Evolutionary conservation across 1,140 invertebrate species (phyloP), one percentile per base, ranked within the genome.

Genomic region (Drepana arcuata): DNA sequence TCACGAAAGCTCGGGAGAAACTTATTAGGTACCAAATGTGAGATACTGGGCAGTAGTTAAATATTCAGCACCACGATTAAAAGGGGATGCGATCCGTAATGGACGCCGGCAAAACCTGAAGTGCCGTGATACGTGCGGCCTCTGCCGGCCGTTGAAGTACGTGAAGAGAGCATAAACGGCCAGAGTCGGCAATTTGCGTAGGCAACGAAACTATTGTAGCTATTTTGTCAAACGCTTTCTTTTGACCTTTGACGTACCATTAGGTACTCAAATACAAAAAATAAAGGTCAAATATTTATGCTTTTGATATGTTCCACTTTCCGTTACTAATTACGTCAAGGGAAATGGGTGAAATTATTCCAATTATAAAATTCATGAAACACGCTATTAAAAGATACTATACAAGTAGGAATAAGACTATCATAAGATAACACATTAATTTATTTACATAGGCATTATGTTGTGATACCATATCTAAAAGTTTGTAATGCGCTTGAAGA

Each of bases 71-170:
- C 44, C 21, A 34, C 31, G 45, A 41, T 44, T 34, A 18, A 58
- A 35, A 46, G 54, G 56, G 52, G 51, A 56, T 59, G 60, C 61
- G 64, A 60, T 61, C 64, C 64, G 67, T 39, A 57, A 55, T 55
- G 52, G 58, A 55, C 57, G 73, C 72, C 63, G 66, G 67, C 58
- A 63, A 52, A 71, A 56, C 60, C 67, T 70, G 61, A 63, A 75
- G 51, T 79, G 71, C 64, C 64, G 64, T 67, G 59, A 72, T 63
- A 64, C 59, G 49, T 59, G 46, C 61, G 63, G 64, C 60, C 67
- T 71, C 65, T 70, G 65, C 69, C 58, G 69, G 65, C 62, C 44
- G 60, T 60, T 67, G 48, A 62, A 68, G 50, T 60, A 54, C 27
- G 52, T 41, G 31, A 54, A 70, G 72, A 70, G 44, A 29, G 13